Percentiles rank a stretch among this genome's conserved stretches.
phyloP scores from a whole-genome alignment of 2,797 vertebrate species.

The Peromyscus aztecus region DNA sequence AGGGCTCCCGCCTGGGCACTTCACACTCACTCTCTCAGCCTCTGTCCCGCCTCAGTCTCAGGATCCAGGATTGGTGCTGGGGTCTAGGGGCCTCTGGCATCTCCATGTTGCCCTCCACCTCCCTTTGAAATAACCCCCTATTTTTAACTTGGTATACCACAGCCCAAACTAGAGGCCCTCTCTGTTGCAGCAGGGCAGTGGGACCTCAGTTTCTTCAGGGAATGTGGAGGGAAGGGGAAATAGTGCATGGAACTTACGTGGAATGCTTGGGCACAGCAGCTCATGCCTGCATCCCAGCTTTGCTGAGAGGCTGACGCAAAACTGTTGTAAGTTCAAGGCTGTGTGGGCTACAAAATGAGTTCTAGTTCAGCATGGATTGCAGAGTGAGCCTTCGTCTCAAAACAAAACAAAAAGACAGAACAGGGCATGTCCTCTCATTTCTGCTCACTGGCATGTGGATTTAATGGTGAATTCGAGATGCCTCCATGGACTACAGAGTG shows the following conservation, averaged over 20 bases:
- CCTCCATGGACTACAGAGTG: not conserved
- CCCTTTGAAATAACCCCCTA: not conserved
- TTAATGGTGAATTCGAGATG: not conserved
- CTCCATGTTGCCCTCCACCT: not conserved
- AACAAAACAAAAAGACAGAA: not conserved
- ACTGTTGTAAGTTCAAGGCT: not conserved
- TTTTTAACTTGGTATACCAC: not conserved
- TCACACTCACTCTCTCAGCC: not conserved
- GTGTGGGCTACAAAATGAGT: not conserved
- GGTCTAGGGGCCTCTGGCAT: not conserved
- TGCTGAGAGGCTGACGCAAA: not conserved
- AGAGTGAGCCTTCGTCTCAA: not conserved
- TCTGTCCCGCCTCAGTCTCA: not conserved
- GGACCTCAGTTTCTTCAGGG: not conserved
- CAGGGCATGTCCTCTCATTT: not conserved
- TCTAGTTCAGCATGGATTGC: not conserved
- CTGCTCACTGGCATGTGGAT: not conserved
- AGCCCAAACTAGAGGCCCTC: not conserved
- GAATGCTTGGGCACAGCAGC: not conserved
- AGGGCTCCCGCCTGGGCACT: not conserved
- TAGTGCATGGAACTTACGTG: too few species aligned
- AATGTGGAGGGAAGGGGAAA: not conserved
- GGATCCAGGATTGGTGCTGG: not conserved
- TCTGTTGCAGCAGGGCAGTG: not conserved
- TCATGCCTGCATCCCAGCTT: not conserved